These are phyloP conservation scores for Hylia prasina DNA, from an alignment of 2,113 vertebrate species.

Conservation along the genomic window DNA sequence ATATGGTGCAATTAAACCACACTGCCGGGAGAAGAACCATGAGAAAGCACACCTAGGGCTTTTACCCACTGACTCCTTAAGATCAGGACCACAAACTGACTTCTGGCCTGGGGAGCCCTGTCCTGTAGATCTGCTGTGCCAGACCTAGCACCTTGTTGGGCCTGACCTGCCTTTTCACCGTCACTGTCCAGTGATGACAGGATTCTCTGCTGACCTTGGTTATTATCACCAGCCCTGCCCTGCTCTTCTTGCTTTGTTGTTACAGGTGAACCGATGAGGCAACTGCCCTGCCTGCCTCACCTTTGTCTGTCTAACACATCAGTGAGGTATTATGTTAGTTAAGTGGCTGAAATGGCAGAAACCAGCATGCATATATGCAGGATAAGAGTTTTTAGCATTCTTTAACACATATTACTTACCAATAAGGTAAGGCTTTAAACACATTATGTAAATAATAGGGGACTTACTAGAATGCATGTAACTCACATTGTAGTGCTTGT, in stretches of 20 bases:
- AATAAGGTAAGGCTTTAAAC: neutral
- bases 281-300: neutral
- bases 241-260: neutral
- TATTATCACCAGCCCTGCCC: neutral
- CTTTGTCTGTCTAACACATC: neutral
- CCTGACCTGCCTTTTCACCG: neutral
- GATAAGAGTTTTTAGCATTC: neutral
- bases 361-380: neutral
- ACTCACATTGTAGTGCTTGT: neutral
- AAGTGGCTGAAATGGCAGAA: neutral
- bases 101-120: neutral
- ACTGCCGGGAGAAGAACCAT: neutral
- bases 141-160: rapidly evolving
- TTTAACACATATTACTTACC: neutral
- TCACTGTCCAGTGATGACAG: neutral
- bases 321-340: neutral
- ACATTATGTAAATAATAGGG: neutral
- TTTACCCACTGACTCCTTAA: rapidly evolving
- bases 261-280: neutral
- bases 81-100: neutral
- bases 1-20: neutral
- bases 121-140: neutral
- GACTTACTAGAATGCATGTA: neutral
- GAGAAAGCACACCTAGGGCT: neutral
- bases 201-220: neutral